Evolutionary conservation across 2,797 vertebrate genomes (phyloP), one percentile per base, ranked within the genome.

Genomic region (Sciurus vulgaris): DNA sequence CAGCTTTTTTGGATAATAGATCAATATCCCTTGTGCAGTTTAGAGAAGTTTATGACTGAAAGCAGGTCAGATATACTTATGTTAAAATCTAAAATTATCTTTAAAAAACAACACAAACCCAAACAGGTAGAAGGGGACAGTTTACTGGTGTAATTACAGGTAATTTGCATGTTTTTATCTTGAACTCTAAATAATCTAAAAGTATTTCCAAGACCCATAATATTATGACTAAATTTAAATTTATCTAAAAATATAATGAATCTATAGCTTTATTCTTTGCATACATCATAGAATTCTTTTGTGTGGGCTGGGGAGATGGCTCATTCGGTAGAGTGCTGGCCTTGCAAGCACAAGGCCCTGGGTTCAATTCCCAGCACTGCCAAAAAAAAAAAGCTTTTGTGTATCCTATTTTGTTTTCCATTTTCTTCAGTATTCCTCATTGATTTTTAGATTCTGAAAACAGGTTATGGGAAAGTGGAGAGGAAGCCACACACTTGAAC

Each of bases 401-500:
- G 3, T 56, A 35, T 69, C 41, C 35, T 86, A 4, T 38, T 69
- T 79, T 70, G 28, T 73, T 65, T 70, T 63, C 54, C 26, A 4
- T 61, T 86, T 94, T 74, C 61, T 91, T 65, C 4, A 11, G 15
- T 79, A 0, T 77, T 12, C 47, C 38, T 70, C 47, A 4, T 14
- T 49, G 51, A 17, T 82, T 54, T 96, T 83, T 74, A 74, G 70
- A 93, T 47, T 86, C 54, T 59, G 28, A 69, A 85, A 77, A 35
- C 18, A 65, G 18, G 18, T 13, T 49, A 2, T 54, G 28, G 22
- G 28, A 26, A 22, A 33, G 1, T 78, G 20, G 47, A 59, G 20
- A 15, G 17, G 26, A 95, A 84, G 26, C 51, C 33, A 17, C 59
- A 28, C 61, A 28, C n/a, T 44, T 12, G 65, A 65, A 24, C 35